phyloP scores from a whole-genome alignment of 2,888 invertebrate genomes.

The Matsumyia berberina region DNA sequence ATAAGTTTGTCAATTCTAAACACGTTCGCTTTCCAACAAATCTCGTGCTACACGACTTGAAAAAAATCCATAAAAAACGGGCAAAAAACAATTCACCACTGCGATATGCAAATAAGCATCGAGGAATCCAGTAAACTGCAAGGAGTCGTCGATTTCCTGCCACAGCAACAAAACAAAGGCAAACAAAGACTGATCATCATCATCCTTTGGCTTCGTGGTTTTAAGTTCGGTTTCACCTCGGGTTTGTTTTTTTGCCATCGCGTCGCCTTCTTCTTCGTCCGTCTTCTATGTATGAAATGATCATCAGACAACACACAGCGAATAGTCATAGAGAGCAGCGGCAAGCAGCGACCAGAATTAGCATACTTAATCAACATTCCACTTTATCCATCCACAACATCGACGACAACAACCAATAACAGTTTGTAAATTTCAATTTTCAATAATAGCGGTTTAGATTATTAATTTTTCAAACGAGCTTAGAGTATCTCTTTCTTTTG shows the following conservation, averaged over 20 bases:
- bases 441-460: constrained; percentile 58
- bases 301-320: constrained; percentile 10
- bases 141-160: constrained; percentile 75
- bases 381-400: constrained; percentile 42
- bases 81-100: constrained; percentile 40
- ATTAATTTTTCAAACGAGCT: constrained; percentile 17
- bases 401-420: constrained; percentile 37
- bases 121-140: constrained; percentile 46
- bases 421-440: constrained; percentile 57
- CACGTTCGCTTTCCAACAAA: constrained; percentile 68
- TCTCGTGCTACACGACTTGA: constrained; percentile 71
- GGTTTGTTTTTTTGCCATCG: constrained; percentile 9
- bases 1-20: constrained; percentile 55
- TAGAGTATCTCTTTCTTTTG: constrained; percentile 27
- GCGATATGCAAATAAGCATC: constrained; percentile 69
- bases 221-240: constrained; percentile 15
- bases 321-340: constrained; percentile 31
- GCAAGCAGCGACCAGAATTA: constrained; percentile 70
- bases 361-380: constrained; percentile 75
- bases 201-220: constrained; percentile 37
- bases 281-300: no score
- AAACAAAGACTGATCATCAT: constrained; percentile 73
- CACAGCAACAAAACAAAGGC: constrained; percentile 47
- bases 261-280: constrained; percentile 5
- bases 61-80: constrained; percentile 18